Evolutionary conservation across 1,140 invertebrate species (phyloP), one percentile per base, ranked within the genome.

Genomic region (Neodiprion pinetum): DNA sequence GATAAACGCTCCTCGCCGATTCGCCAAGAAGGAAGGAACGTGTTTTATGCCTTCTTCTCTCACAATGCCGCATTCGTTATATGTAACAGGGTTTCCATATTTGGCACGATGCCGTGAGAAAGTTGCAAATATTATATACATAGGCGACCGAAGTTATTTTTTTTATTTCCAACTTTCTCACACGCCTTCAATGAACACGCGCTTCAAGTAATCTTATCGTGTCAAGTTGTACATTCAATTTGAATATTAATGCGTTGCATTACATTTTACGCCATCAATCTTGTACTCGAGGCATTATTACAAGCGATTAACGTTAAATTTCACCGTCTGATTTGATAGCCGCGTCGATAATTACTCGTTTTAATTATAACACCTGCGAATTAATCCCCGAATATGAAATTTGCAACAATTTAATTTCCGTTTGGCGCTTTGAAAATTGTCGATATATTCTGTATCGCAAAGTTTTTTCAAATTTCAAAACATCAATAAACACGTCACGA

Each of bases 301-400:
- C 49, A 61, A 53, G 77, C 74, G 74, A 80, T 82, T 80, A 82
- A 81, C 70, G 75, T 72, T 67, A 80, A 84, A 83, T 83, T 40
- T 82, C 83, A 84, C 83, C 79, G 78, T 78, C 75, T 84, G 82
- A 84, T 84, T 84, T 80, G 72, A 78, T 72, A 48, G 4, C 53
- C 0, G 53, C 53, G 53, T 40, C 53, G 53, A 17, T 61, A 61
- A 61, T 61, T 61, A 61, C n/a, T 61, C 28, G 5, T 1, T 40
- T 40, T 40, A 40, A 40, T 40, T 40, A 40, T 40, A 40, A 40
- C 28, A 40, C 28, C 28, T 40, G 28, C 28, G 28, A 40, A 40
- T 40, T 40, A 40, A 40, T 40, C 28, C 28, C 2, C 2, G 5
- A 40, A 2, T 3, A 4, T 1, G 0, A 21, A 21, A 21, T 21